These are phyloP conservation scores for Calcarius lapponicus DNA, from an alignment of 2,797 vertebrate genomes.

Conservation along the genomic window DNA sequence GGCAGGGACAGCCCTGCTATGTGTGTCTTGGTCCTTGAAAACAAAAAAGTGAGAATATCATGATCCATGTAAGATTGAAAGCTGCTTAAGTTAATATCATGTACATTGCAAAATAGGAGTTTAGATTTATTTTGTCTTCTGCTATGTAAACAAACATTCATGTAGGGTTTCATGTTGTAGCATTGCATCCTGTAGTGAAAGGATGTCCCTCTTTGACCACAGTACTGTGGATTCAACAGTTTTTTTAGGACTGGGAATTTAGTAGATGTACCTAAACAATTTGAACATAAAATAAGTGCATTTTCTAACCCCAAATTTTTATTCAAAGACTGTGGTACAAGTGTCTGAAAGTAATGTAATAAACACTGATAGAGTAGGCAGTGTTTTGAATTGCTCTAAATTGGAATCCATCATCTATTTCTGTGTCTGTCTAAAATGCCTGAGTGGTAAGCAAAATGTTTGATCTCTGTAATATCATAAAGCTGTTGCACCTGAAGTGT, in stretches of 20 bases:
- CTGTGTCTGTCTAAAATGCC: not conserved
- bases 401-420: not conserved
- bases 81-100: not conserved
- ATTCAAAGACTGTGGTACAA: not conserved
- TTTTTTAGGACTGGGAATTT: not conserved
- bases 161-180: not conserved
- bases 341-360: not conserved
- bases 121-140: not conserved
- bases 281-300: not conserved
- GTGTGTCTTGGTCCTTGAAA: not conserved
- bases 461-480: not conserved
- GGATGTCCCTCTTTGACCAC: not conserved
- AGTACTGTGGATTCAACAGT: not conserved
- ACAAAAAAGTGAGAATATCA: not conserved
- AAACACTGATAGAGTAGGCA: not conserved
- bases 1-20: rapidly evolving
- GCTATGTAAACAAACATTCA: not conserved
- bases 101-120: not conserved
- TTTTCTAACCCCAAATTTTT: not conserved
- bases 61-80: not conserved
- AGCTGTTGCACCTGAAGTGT: not conserved
- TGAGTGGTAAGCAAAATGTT: not conserved
- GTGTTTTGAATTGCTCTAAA: not conserved
- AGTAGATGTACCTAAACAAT: not conserved
- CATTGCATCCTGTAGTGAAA: not conserved